These are phyloP conservation scores for Echinops telfairi DNA, from an alignment of 2,113 vertebrate genomes.

Conservation along the genomic window DNA sequence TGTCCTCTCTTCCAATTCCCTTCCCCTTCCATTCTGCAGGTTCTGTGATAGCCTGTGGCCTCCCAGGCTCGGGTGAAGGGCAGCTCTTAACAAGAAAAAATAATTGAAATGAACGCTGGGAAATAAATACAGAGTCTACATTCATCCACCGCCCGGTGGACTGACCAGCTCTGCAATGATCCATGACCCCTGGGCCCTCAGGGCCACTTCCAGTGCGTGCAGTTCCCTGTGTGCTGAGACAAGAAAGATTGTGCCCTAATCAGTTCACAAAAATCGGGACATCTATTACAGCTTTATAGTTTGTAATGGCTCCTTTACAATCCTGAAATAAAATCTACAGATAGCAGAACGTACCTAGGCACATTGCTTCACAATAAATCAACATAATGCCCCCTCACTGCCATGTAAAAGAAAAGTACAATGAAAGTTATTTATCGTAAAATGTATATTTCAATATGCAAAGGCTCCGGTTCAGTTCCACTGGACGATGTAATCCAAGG, in stretches of 20 bases:
- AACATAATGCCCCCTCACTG: slow-evolving; percentile 55
- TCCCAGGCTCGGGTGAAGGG: background rate
- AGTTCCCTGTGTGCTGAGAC: slow-evolving; percentile 30
- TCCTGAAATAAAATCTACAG: slow-evolving; percentile 56
- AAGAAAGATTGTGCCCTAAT: slow-evolving; percentile 10
- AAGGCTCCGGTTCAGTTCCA: background rate
- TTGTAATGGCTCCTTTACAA: slow-evolving; percentile 44
- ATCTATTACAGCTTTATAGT: slow-evolving; percentile 41
- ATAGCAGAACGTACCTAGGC: slow-evolving; percentile 33
- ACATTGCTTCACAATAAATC: slow-evolving; percentile 67
- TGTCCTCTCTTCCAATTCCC: slow-evolving; percentile 8
- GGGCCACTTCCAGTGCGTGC: background rate
- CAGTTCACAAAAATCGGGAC: slow-evolving; percentile 32
- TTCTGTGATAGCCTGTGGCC: background rate
- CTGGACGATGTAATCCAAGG: background rate
- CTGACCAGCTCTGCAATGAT: background rate
- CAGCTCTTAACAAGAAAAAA: slow-evolving; percentile 35
- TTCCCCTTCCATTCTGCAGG: background rate
- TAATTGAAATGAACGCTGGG: slow-evolving; percentile 21
- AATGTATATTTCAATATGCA: slow-evolving; percentile 46
- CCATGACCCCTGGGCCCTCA: background rate
- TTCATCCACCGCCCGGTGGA: background rate
- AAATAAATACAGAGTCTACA: background rate
- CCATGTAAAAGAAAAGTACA: slow-evolving; percentile 58
- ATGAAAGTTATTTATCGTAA: slow-evolving; percentile 60